phyloP scores from a whole-genome alignment of 2,888 invertebrate species.

The Panopea generosa region DNA sequence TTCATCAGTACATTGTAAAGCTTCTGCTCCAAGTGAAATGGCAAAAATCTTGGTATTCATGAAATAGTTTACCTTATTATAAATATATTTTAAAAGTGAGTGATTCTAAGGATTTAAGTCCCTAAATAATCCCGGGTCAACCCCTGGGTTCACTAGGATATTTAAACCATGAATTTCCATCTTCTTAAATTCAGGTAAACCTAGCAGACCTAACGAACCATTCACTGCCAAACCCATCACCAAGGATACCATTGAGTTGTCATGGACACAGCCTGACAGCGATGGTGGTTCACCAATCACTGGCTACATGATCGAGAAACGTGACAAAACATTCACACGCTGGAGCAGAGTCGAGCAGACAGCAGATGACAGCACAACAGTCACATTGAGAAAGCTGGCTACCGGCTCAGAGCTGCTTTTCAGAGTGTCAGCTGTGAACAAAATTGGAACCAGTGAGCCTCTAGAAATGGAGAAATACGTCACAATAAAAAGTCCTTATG shows the following conservation, averaged over 20 bases:
- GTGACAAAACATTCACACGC: conserved; percentile 84
- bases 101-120: no score
- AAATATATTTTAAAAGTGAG: no score
- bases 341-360: conserved; percentile 81
- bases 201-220: conserved; percentile 83
- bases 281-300: conserved; percentile 86
- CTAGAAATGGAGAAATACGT: conserved; percentile 78
- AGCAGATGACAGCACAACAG: conserved; percentile 85
- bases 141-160: no score
- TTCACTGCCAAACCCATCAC: conserved; percentile 85
- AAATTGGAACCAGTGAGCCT: conserved; percentile 93
- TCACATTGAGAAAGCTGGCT: conserved; percentile 89
- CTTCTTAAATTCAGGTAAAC: conserved; percentile 78
- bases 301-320: conserved; percentile 91
- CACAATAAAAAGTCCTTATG: conserved; percentile 90
- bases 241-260: conserved; percentile 86
- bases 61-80: no score
- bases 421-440: conserved; percentile 94
- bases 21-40: no score
- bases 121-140: no score
- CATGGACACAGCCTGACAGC: conserved; percentile 86
- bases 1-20: no score
- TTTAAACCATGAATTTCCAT: no score
- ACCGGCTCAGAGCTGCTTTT: conserved; percentile 94
- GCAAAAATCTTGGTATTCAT: no score